Base-by-base conservation (phyloP, 1,140 invertebrate species). In the Heliothis subflexa region DNA sequence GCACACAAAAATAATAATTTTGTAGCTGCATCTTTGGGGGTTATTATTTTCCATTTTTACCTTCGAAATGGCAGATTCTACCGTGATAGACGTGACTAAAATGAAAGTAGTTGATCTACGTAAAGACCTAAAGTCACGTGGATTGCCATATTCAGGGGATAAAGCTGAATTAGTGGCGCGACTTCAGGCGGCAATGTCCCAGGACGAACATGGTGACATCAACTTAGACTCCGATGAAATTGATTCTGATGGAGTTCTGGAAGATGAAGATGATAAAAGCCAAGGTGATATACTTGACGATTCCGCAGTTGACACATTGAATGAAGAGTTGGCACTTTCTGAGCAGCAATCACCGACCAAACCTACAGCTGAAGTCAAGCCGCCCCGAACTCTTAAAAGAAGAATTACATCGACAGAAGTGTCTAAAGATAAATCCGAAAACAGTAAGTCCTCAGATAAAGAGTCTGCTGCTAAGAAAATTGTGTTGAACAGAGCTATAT, bases 91-190 rank as follows among this genome's bases (percentile, higher is more conserved):
- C 80, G 79, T 93, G 33, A 87, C 72, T 62, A 94, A 93, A 86
- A 88, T 95, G 88, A 94, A 97, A 95, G 97, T 97, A 45, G 96
- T 97, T 10, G 97, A 98, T 89, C 94, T 98, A 80, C 97, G 97
- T 83, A 96, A 96, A 84, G 97, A 98, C 92, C 92, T 98, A 40
- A 98, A 98, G 92, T 94, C 96, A 79, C 96, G 97, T 86, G 97
- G 97, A 55, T 92, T 98, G 14, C 94, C 96, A 16, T 96, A 96
- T 14, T 94, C 96, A 57, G 98, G 97, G 12, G 98, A 98, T 88
- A 98, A 98, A 95, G 97, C 95, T 47, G 97, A 98, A 85, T 93
- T 98, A 52, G 93, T 97, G 25, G 96, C 97, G 78, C 95, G 97
- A 82, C 95, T 98, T 61, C 96, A 97, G 87, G 91, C 96, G 55